phyloP scores from a whole-genome alignment of 2,797 vertebrate species.

The Diglossa cyanea region DNA sequence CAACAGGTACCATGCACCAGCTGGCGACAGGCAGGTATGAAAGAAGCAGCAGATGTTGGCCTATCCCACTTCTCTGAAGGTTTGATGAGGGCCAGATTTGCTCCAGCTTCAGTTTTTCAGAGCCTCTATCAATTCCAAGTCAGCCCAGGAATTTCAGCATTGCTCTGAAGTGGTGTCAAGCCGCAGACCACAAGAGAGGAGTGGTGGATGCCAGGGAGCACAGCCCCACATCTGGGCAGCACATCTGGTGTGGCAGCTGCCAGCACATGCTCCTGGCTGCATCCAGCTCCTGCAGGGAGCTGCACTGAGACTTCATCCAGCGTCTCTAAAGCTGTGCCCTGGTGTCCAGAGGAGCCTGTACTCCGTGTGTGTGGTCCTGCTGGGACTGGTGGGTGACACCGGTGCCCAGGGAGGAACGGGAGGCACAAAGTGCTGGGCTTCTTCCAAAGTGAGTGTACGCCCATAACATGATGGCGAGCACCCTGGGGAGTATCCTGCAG shows the following conservation, averaged over 20 bases:
- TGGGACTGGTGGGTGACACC: not conserved
- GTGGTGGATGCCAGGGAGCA: not conserved
- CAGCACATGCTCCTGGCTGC: not conserved
- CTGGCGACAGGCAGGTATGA: not conserved
- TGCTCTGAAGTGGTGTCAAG: not conserved
- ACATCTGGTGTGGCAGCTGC: not conserved
- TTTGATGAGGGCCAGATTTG: not conserved
- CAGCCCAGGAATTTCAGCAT: not conserved
- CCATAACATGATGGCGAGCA: fast-evolving
- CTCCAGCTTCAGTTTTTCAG: not conserved
- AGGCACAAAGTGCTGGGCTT: not conserved
- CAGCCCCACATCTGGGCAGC: not conserved
- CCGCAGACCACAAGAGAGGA: not conserved
- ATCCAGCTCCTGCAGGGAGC: not conserved
- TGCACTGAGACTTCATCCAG: not conserved
- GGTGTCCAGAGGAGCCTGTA: not conserved
- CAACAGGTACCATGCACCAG: not conserved
- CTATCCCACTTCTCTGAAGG: not conserved
- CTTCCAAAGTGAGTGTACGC: not conserved
- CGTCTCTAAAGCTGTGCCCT: not conserved
- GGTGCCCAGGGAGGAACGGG: not conserved
- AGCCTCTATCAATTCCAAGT: not conserved
- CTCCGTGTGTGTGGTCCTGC: not conserved
- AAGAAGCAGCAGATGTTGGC: not conserved
- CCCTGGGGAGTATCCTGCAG: not conserved